Base-by-base conservation (phyloP, 2,888 invertebrate species). In the Oligia fasciuncula region DNA sequence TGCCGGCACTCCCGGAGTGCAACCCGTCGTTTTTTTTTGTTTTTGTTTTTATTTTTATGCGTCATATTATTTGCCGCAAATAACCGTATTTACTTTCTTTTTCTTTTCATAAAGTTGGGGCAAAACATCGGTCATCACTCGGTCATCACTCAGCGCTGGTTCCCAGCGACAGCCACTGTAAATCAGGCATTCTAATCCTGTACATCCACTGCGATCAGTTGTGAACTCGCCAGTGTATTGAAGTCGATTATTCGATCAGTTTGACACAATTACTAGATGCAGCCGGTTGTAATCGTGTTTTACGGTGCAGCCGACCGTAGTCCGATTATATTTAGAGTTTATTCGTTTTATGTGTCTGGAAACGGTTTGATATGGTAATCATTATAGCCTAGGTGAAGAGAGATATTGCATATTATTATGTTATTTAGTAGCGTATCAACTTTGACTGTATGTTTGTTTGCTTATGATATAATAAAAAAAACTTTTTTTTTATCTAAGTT, bases 321-420 rank as follows among this genome's bases (percentile, higher is more conserved):
- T 43, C 13, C 29, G 68, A 73, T 69, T 85, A 83, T 76, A 85
- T 83, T 75, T 83, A 83, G 83, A 72, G 23, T 69, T 83, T 46
- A 75, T 29, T 49, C 2, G 57, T 49, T 73, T 80, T 40, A 57
- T 29, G 63, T 63, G 17, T 49, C 46, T 73, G n/a, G 9, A 17
- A 57, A 43, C 49, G 9, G 23, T 51, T 78, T 78, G 40, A 66
- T 81, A 40, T 13, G 19, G 29, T 60, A 60, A 4, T 60, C 23
- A n/a, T 60, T 60, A n/a, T 11, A 60, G 57, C 8, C 6, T 54
- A 54, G 23, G 23, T 23, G 19, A 8, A 54, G 54, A 54, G 0
- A 54, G 19, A 54, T 19, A 19, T 54, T 54, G 19, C 6, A 54
- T 54, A 19, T 57, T 9, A 9, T 57, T 8, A 23, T 57, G 23